Conservation (phyloP, 2,888 invertebrate genomes). For the Bombylius discolor region DNA sequence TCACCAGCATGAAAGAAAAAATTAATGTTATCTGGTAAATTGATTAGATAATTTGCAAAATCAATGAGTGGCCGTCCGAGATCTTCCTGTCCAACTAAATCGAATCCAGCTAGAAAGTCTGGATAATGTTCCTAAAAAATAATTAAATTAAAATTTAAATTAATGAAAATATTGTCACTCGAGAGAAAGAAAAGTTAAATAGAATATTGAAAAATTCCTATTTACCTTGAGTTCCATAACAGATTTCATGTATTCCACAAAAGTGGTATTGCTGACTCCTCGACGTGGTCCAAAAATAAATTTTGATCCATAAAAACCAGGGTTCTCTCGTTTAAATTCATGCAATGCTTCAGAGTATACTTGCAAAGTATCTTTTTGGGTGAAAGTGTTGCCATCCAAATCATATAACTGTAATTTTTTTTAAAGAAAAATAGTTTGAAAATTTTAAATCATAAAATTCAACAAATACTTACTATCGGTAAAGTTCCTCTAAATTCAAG, state of each 20-base stretch:
- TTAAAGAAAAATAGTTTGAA: background rate
- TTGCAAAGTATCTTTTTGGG: slow-evolving; percentile 42
- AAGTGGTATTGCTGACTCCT: slow-evolving; percentile 29
- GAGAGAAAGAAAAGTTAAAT: background rate
- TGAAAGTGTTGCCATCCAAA: slow-evolving; percentile 46
- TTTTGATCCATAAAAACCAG: slow-evolving; percentile 53
- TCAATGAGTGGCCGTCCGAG: slow-evolving; percentile 48
- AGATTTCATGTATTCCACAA: slow-evolving; percentile 38
- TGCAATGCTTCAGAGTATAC: slow-evolving; percentile 45
- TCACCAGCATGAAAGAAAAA: slow-evolving; percentile 75
- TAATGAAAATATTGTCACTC: background rate
- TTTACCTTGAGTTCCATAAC: slow-evolving; percentile 25
- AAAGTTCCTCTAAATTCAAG: slow-evolving; percentile 54
- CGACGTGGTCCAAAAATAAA: slow-evolving; percentile 55
- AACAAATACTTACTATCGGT: slow-evolving; percentile 30
- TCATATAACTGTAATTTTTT: slow-evolving; percentile 42
- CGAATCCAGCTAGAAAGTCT: slow-evolving; percentile 60
- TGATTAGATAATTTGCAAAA: slow-evolving; percentile 44
- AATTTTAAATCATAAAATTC: background rate
- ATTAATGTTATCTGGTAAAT: slow-evolving; percentile 40
- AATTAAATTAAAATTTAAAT: slow-evolving; percentile 1
- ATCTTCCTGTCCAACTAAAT: slow-evolving; percentile 71
- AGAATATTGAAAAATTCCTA: background rate
- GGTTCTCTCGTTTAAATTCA: slow-evolving; percentile 45
- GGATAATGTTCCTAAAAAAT: slow-evolving; percentile 40